Base-by-base conservation (phyloP, 2,113 vertebrate genomes). In the Periophthalmus modestus region DNA sequence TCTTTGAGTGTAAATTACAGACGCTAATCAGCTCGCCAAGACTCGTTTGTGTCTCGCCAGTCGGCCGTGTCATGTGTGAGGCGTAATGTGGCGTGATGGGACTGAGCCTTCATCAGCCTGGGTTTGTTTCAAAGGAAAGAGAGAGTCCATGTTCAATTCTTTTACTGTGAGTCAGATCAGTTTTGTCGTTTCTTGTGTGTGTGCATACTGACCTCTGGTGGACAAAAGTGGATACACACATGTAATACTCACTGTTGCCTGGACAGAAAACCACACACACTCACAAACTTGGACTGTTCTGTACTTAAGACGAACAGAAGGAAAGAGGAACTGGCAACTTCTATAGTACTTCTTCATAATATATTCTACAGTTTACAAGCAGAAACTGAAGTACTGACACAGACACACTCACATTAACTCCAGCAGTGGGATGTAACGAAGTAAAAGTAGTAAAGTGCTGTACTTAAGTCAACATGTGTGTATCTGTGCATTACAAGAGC, bases 121-220 rank as follows among this genome's bases (percentile, higher is more conserved):
- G 62, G 34, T 21, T 13, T 70, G 39, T 58, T n/a, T 68, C 18
- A 54, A 23, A 19, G 24, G 15, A 66, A 72, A n/a, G 16, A 52
- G 65, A 1, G 0, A 15, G 19, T 73, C 59, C 43, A 11, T 15
- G 48, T n/a, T 72, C 18, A 46, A 72, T 23, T 70, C 9, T 39
- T 24, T 10, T 62, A 28, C 1, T 4, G 23, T 28, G 72, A 19
- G 54, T 19, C 54, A 65, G 21, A n/a, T 69, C 28, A 1, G 13
- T 59, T 59, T 28, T 23, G 24, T 2, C 1, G 10, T 0, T 62
- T 7, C 12, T 72, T 66, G 1, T 36, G 57, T 23, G 68, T 85
- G 61, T 68, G 23, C 69, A 88, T 28, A 85, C 73, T 87, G 88
- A 73, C 87, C 85, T 77, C 91, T 88, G 63, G 87, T 89, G 91